A percentile compares a stretch with the other conserved stretches of the same genome.
These are phyloP conservation scores for Crypturellus tataupa DNA, from an alignment of 2,797 vertebrate species.

Conservation along the genomic window DNA sequence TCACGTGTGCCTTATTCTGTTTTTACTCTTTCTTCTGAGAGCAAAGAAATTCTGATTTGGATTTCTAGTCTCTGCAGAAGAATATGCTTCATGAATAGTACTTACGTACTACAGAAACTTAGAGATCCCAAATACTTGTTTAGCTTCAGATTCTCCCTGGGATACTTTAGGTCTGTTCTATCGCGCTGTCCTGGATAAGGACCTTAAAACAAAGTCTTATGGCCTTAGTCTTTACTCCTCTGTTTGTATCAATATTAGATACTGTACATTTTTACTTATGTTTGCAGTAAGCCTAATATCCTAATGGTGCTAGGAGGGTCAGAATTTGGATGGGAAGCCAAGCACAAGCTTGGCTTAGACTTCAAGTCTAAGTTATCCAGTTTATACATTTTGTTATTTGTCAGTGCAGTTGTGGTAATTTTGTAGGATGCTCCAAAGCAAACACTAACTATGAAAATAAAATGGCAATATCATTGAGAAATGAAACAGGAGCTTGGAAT, in stretches of 20 bases:
- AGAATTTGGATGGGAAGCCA: neutral
- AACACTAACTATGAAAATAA: neutral
- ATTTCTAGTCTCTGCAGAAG: neutral
- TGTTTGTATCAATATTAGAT: neutral
- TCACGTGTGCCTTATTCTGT: neutral
- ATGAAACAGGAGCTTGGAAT: neutral
- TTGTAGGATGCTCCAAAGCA: neutral
- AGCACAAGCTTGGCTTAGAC: neutral
- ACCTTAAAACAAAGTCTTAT: neutral
- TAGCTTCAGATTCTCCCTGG: neutral
- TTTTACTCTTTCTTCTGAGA: neutral
- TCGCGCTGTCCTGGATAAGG: neutral
- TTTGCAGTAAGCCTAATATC: neutral
- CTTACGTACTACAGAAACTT: neutral
- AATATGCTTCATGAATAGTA: neutral
- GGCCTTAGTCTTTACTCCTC: neutral
- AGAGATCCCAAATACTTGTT: neutral
- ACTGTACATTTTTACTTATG: neutral
- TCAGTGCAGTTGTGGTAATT: neutral
- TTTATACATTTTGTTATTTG: neutral
- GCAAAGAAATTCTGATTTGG: neutral
- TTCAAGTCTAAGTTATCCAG: neutral
- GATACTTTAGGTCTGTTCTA: neutral
- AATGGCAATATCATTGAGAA: fast-evolving
- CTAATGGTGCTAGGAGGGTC: neutral